Percentiles rank a stretch among this genome's conserved stretches.
These are phyloP conservation scores for Piezodorus guildinii DNA, from an alignment of 1,140 invertebrate genomes.

Conservation along the genomic window DNA sequence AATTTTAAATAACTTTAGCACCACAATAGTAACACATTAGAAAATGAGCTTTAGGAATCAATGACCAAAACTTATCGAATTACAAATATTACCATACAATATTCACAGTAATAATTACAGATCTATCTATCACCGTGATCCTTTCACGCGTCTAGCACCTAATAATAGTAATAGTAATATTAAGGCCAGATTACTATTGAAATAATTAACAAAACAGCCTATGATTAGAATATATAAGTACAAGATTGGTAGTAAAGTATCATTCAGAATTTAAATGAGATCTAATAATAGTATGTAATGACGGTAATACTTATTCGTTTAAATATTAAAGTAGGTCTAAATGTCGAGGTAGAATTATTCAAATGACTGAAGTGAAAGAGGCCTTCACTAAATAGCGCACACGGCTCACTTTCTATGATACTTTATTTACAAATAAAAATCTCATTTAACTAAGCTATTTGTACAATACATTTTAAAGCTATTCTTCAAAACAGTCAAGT, in stretches of 20 bases:
- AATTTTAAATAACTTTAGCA: neutral
- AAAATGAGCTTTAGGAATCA: neutral
- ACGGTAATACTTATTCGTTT: neutral
- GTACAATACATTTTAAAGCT: conserved; percentile 14
- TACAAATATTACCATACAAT: neutral
- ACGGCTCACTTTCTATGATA: neutral
- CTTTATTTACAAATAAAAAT: conserved; percentile 8
- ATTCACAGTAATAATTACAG: neutral
- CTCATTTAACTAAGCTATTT: conserved; percentile 3
- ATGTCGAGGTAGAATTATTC: conserved; percentile 5
- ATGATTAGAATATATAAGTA: conserved; percentile 6
- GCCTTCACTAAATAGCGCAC: neutral
- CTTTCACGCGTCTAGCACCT: neutral
- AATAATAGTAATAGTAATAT: conserved; percentile 1
- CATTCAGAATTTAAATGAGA: neutral
- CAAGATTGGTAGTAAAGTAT: neutral
- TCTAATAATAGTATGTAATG: neutral
- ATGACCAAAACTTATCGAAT: neutral
- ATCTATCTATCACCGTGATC: conserved; percentile 5
- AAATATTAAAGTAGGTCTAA: conserved; percentile 6
- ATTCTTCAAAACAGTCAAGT: conserved; percentile 8
- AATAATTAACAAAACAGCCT: neutral
- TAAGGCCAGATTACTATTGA: conserved; percentile 9
- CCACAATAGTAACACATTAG: neutral
- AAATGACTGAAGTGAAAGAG: conserved; percentile 4